Conservation (phyloP, 2,797 vertebrate genomes). For the Sylvia borin region DNA sequence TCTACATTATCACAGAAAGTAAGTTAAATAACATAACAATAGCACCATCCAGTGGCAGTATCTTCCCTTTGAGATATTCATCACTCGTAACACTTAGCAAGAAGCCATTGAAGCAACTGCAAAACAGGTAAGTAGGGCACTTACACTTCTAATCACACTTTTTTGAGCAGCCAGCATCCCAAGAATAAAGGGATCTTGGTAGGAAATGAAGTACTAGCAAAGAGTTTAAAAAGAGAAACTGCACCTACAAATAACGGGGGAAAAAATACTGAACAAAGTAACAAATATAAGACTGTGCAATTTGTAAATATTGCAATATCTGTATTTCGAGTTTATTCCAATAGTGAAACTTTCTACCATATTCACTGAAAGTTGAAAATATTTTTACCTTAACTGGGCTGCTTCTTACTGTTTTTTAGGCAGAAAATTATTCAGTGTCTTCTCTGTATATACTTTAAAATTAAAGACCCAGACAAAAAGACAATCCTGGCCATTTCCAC, state of each 20-base stretch:
- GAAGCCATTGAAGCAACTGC: neutral
- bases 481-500: rapidly evolving
- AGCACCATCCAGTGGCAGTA: constrained; percentile 68
- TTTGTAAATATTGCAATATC: neutral
- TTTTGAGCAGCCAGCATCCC: neutral
- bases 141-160: neutral
- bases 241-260: neutral
- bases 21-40: constrained; percentile 21
- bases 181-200: neutral
- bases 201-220: neutral
- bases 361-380: neutral
- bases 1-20: neutral
- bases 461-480: neutral
- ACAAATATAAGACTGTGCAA: neutral
- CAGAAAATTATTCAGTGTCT: neutral
- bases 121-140: neutral
- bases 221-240: neutral
- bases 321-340: neutral
- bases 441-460: neutral
- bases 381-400: neutral
- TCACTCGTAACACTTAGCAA: neutral
- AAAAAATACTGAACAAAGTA: neutral
- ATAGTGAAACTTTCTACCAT: neutral
- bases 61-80: neutral
- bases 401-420: neutral